Evolutionary conservation across 1,140 invertebrate species (phyloP).

Genomic region (Liolophura sinensis): DNA sequence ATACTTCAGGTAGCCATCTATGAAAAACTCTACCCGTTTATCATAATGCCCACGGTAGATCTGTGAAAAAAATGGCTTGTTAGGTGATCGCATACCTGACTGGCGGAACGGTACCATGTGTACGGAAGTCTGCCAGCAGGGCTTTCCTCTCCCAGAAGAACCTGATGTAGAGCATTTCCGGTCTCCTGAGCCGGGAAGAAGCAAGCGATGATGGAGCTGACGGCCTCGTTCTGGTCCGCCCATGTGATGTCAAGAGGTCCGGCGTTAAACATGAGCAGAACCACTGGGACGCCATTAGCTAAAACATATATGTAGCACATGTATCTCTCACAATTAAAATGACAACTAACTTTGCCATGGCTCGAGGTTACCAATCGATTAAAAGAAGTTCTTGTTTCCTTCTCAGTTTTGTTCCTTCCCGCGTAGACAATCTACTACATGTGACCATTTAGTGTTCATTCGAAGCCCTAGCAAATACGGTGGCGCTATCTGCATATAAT

Average conservation of each 20-base stretch:
- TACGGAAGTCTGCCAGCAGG: conserved; percentile 47
- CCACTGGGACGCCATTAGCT: conserved; percentile 16
- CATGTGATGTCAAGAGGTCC: conserved; percentile 46
- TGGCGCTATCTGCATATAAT: too few relatives aligned
- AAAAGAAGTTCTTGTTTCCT: not conserved
- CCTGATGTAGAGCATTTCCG: conserved; percentile 40
- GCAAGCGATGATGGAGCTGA: conserved; percentile 46
- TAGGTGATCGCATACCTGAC: conserved; percentile 24
- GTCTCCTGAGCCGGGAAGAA: conserved; percentile 51
- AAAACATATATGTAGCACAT: too few relatives aligned
- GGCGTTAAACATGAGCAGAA: conserved; percentile 48
- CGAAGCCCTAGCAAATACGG: not conserved
- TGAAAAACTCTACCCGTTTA: too few relatives aligned
- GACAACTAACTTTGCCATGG: not conserved
- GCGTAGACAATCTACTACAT: not conserved
- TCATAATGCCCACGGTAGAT: too few relatives aligned
- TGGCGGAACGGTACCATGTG: conserved; percentile 39
- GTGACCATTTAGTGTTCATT: not conserved
- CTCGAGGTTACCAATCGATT: not conserved
- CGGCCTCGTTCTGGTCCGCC: conserved; percentile 22
- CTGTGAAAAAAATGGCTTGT: not conserved
- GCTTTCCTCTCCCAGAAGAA: conserved; percentile 36
- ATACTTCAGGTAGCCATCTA: too few relatives aligned
- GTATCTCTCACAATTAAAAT: not conserved
- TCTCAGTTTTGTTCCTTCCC: too few relatives aligned